Evolutionary conservation across 2,888 invertebrate species (phyloP), one percentile per base, ranked within the genome.

Genomic region (Polyploca ridens): DNA sequence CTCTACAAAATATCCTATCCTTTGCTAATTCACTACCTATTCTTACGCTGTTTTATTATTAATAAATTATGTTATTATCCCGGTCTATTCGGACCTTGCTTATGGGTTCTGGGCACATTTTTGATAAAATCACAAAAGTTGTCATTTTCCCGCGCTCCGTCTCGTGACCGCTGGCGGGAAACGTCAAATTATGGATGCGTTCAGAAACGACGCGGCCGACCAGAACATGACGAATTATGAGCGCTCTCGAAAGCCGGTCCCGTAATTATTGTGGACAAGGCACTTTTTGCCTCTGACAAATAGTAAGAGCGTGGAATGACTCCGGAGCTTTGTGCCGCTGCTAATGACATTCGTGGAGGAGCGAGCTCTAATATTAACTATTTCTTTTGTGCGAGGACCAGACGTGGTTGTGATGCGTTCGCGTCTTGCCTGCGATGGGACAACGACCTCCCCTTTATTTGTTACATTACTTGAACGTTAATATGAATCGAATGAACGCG

Each of bases 251-350:
- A 86, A 92, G 90, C 91, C 90, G 87, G 93, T 90, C 91, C 88
- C 92, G 90, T 94, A 94, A 94, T 94, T 91, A 94, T 93, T 91
- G 92, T 92, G 92, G 93, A 91, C 93, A 90, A 91, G 93, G 88
- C 90, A 90, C 87, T 94, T 94, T 93, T 93, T 93, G 90, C 91
- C 86, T 85, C 90, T 90, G 91, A 93, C 93, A 91, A 93, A 94
- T 93, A 93, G 93, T 90, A 90, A 88, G 87, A 90, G 88, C 90
- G 85, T 90, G 90, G 91, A 91, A 91, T 90, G 90, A 90, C 88
- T 90, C 80, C 82, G 89, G 80, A 87, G 90, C 92, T 91, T 92
- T 93, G 91, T 91, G 87, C 87, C 85, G 87, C 90, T 89, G 85
- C 90, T 93, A 94, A 94, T 93, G 93, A 93, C 91, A 89, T 90